A percentile compares a stretch with the other conserved stretches of the same genome.
Conservation (phyloP, 2,113 vertebrate species). For the Haemorhous mexicanus region DNA sequence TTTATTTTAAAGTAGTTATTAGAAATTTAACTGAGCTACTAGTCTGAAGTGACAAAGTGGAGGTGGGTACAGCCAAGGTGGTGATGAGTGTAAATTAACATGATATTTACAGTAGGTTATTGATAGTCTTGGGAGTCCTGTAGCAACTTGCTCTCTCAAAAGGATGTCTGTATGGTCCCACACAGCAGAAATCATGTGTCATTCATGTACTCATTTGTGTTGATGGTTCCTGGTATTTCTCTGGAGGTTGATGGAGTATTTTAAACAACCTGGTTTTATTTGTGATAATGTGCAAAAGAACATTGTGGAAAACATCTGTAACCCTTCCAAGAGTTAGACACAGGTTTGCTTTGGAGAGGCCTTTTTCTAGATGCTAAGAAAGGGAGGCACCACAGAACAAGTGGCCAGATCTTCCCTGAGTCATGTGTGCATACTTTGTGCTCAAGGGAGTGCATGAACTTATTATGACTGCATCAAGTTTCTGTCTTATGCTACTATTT, state of each 20-base stretch:
- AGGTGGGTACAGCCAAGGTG: neutral
- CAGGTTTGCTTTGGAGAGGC: neutral
- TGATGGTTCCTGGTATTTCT: neutral
- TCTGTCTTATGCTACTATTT: neutral
- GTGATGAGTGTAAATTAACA: neutral
- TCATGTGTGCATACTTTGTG: fast-evolving
- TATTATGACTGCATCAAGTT: neutral
- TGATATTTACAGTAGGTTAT: neutral
- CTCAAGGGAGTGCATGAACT: neutral
- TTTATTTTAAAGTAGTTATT: neutral
- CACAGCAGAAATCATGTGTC: neutral
- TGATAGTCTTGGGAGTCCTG: neutral
- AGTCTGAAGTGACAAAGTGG: neutral
- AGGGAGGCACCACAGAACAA: neutral
- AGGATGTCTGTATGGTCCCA: neutral
- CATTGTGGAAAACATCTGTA: neutral
- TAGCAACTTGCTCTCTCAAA: neutral
- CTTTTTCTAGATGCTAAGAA: neutral
- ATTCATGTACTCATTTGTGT: neutral
- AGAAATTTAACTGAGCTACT: neutral
- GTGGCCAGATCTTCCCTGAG: too few relatives aligned
- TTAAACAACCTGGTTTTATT: neutral
- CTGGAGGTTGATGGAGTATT: neutral
- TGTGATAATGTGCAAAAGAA: neutral
- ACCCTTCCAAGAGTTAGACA: neutral